These are phyloP conservation scores for Phrynocephalus forsythii DNA, from an alignment of 2,797 vertebrate genomes.

Conservation along the genomic window DNA sequence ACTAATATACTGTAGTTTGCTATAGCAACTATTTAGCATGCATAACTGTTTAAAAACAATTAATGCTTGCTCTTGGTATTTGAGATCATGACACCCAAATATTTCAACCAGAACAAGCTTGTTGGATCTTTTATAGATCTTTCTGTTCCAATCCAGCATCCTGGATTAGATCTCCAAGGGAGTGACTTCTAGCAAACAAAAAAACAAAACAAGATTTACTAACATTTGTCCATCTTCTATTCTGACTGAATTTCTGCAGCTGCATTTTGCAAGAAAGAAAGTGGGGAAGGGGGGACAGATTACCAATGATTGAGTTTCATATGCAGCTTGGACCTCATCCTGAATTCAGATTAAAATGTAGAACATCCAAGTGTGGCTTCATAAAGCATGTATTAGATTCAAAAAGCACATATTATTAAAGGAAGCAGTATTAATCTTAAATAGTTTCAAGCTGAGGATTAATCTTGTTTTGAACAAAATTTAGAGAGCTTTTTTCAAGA, in stretches of 20 bases:
- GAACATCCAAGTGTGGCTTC: background rate
- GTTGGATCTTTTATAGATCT: background rate
- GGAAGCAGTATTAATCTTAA: background rate
- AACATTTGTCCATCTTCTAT: background rate
- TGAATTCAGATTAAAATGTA: background rate
- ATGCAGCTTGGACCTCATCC: background rate
- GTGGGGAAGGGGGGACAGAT: background rate
- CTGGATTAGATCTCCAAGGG: background rate
- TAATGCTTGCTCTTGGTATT: background rate
- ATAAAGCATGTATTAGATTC: background rate
- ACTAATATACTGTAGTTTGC: background rate
- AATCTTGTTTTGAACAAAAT: background rate
- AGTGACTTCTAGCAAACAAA: too few species aligned
- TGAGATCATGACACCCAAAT: background rate
- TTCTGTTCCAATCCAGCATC: background rate
- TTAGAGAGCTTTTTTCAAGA: background rate
- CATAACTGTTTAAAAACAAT: background rate
- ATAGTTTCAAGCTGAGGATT: background rate
- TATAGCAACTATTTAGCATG: background rate
- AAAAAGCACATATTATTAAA: background rate
- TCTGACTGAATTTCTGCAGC: background rate
- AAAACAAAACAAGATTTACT: background rate
- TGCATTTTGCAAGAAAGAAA: background rate
- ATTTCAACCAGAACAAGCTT: background rate
- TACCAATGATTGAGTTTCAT: background rate